A percentile compares a stretch with the other conserved stretches of the same genome.
Evolutionary conservation across 2,888 invertebrate species (phyloP).

Genomic region (Athetis lepigone): DNA sequence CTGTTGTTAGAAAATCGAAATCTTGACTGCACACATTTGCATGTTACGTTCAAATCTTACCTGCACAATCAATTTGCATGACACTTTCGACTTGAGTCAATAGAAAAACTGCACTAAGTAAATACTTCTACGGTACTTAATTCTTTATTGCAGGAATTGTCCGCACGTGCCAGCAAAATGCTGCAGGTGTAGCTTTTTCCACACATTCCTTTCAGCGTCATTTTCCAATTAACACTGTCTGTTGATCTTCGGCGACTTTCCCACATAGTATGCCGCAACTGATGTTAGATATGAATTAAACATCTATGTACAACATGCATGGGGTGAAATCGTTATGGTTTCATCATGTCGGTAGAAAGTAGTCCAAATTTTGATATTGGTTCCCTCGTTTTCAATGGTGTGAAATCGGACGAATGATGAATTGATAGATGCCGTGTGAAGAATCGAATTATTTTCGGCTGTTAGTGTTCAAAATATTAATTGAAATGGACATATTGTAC

Average conservation of each 20-base stretch:
- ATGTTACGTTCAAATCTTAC: slow-evolving; percentile 8
- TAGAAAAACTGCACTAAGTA: slow-evolving; percentile 2
- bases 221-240: slow-evolving; percentile 50
- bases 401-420: slow-evolving; percentile 39
- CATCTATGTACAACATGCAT: slow-evolving; percentile 51
- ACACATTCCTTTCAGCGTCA: slow-evolving; percentile 45
- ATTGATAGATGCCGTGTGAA: slow-evolving; percentile 53
- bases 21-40: no score
- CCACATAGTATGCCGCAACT: slow-evolving; percentile 33
- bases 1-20: slow-evolving; percentile 4
- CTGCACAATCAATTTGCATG: not conserved
- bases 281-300: slow-evolving; percentile 58
- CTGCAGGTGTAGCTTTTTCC: slow-evolving; percentile 34
- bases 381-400: slow-evolving; percentile 38
- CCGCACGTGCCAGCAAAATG: slow-evolving; percentile 9
- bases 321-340: slow-evolving; percentile 56
- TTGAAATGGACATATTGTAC: slow-evolving; percentile 18
- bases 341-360: slow-evolving; percentile 46
- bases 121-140: slow-evolving; percentile 13
- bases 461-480: slow-evolving; percentile 26
- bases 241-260: slow-evolving; percentile 46
- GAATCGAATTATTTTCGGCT: slow-evolving; percentile 43
- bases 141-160: slow-evolving; percentile 25
- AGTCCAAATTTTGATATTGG: slow-evolving; percentile 45
- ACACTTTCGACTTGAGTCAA: not conserved